Evolutionary conservation across 2,888 invertebrate species (phyloP), one percentile per base, ranked within the genome.

Genomic region (Allolobophora icterica): DNA sequence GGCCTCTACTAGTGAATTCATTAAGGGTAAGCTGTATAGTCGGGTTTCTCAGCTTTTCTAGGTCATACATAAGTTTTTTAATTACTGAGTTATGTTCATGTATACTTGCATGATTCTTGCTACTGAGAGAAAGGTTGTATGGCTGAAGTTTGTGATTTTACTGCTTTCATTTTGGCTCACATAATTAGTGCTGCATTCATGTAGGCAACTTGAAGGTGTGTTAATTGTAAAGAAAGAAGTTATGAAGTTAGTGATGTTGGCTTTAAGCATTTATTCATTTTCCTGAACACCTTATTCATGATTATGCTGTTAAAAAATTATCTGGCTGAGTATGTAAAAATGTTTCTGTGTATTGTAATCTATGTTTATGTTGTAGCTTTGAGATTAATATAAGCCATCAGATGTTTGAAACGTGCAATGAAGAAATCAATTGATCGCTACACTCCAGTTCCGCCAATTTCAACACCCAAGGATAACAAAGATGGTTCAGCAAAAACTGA

Each of bases 371-470:
- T 30, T 71, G 71, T 71, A n/a, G n/a, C 71, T n/a, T 71, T 71
- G n/a, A 71, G 71, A 6, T 71, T 71, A 13, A 0, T 24, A 5
- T 24, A 24, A 52, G 21, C 52, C 21, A 11, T n/a, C n/a, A 11
- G 30, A 71, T n/a, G 71, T n/a, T 71, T 71, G n/a, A 71, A n/a
- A 71, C 30, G n/a, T 71, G n/a, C 30, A 71, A 71, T 87, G 87
- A 87, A 87, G 87, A 87, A 87, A 38, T 71, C 71, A 71, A n/a
- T 71, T 71, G 13, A 11, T 71, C 87, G 35, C 17, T 87, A 87
- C 87, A 35, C 87, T 24, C 35, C 24, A 87, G 38, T 87, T 34
- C 87, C 87, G 35, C 87, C 87, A 24, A 87, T 87, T 87, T 87
- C 87, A 19, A 6, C 87, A 35, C 34, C 87, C 5, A 2, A 71